Conservation (phyloP, 2,797 vertebrate species). For the Microctenopoma stevenorrisi region DNA sequence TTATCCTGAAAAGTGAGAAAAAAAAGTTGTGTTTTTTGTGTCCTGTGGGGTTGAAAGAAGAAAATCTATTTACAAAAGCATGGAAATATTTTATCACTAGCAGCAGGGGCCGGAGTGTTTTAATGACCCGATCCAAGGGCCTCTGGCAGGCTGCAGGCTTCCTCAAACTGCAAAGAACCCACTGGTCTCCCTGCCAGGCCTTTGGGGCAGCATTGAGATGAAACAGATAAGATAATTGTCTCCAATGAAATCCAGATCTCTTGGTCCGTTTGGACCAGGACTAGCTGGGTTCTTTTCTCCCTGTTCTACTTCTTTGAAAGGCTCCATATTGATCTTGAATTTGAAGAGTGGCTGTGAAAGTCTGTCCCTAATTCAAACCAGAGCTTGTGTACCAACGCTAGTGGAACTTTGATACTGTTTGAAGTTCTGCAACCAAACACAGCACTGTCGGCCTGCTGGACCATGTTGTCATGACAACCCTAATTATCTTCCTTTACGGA, state of each 20-base stretch:
- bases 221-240: slow-evolving; percentile 99
- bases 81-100: slow-evolving; percentile 98
- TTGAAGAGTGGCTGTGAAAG: slow-evolving; percentile 95
- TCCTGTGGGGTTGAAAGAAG: slow-evolving; percentile 91
- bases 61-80: slow-evolving; percentile 98
- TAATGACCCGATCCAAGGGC: slow-evolving; percentile 95
- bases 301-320: slow-evolving; percentile 61
- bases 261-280: slow-evolving; percentile 82
- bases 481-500: slow-evolving; percentile 99
- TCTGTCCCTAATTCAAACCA: slow-evolving; percentile 97
- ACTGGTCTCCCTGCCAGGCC: slow-evolving; percentile 94
- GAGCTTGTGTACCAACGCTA: slow-evolving; percentile 87
- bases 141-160: slow-evolving; percentile 89
- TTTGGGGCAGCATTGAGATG: slow-evolving; percentile 96
- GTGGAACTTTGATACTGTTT: slow-evolving; percentile 96
- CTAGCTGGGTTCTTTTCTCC: slow-evolving; percentile 72
- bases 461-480: slow-evolving; percentile 95
- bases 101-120: slow-evolving; percentile 96
- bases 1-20: slow-evolving; percentile 46
- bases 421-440: slow-evolving; percentile 95
- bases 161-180: slow-evolving; percentile 92
- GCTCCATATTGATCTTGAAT: slow-evolving; percentile 92
- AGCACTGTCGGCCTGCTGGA: slow-evolving; percentile 92
- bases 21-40: slow-evolving; percentile 79
- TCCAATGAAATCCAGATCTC: slow-evolving; percentile 99